phyloP scores from a whole-genome alignment of 2,113 vertebrate genomes.

The Poeciliopsis turrubarensis region DNA sequence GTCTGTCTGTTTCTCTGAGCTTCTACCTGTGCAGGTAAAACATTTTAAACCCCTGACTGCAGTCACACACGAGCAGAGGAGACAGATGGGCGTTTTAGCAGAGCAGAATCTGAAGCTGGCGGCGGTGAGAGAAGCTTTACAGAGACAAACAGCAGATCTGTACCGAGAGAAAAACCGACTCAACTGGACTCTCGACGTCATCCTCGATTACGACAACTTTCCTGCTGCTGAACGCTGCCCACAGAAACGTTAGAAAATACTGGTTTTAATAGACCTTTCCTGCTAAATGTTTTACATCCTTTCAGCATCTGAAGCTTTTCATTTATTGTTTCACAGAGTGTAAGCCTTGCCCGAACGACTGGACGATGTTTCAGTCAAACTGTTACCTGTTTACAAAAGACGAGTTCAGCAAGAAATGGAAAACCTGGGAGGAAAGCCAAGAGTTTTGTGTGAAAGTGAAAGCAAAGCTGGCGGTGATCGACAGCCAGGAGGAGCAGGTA shows the following conservation, averaged over 20 bases:
- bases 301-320: background rate
- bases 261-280: background rate
- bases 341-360: slow-evolving; percentile 41
- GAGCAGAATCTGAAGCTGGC: background rate
- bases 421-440: accelerated
- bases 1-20: background rate
- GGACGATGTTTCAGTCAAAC: slow-evolving; percentile 46
- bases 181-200: slow-evolving; percentile 51
- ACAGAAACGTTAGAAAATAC: slow-evolving; percentile 26
- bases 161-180: slow-evolving; percentile 35
- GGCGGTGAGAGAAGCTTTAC: background rate
- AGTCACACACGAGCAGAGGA: background rate
- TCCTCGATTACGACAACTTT: slow-evolving; percentile 24
- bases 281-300: background rate
- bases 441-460: accelerated
- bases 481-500: slow-evolving; percentile 57
- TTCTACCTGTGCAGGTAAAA: background rate
- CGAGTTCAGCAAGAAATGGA: accelerated
- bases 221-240: slow-evolving; percentile 33
- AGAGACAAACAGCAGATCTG: slow-evolving; percentile 14
- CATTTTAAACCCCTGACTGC: background rate
- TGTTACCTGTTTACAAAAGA: slow-evolving; percentile 10
- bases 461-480: slow-evolving; percentile 44
- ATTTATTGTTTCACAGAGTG: slow-evolving; percentile 38
- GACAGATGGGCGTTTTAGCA: background rate